These are phyloP conservation scores for Poecilia latipinna DNA, from an alignment of 2,113 vertebrate species.

Conservation along the genomic window DNA sequence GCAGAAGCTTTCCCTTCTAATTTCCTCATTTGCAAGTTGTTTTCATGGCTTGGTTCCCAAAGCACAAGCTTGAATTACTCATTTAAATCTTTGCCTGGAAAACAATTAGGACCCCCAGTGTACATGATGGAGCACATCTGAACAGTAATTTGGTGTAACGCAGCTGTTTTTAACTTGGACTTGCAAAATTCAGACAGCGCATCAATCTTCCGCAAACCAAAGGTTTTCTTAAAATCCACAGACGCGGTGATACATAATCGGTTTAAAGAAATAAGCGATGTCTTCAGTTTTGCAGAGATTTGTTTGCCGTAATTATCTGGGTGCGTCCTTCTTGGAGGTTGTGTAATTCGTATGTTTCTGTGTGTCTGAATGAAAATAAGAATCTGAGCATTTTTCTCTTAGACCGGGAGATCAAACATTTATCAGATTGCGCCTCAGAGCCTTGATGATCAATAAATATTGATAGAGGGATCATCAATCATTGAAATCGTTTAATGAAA, in stretches of 20 bases:
- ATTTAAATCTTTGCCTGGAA: constrained; percentile 35
- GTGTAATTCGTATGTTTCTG: not conserved
- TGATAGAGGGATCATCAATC: constrained; percentile 61
- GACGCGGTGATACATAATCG: not conserved
- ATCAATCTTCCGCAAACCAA: not conserved
- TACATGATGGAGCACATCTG: constrained; percentile 22
- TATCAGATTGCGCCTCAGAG: constrained; percentile 38
- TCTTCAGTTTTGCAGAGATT: not conserved
- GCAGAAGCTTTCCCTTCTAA: constrained; percentile 18
- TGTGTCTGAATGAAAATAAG: constrained; percentile 17
- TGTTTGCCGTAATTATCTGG: not conserved
- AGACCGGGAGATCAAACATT: constrained; percentile 70
- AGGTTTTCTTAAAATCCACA: not conserved
- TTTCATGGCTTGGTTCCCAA: constrained; percentile 30
- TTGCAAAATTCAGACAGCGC: not conserved
- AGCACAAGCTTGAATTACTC: constrained; percentile 29
- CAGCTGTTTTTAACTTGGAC: constrained; percentile 8
- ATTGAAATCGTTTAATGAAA: constrained; percentile 49
- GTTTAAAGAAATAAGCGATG: not conserved
- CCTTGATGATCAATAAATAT: constrained; percentile 77
- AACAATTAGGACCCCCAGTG: constrained; percentile 42
- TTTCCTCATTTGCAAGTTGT: constrained; percentile 38
- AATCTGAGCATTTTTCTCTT: constrained; percentile 37
- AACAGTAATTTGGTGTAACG: constrained; percentile 3
- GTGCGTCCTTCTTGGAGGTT: not conserved